Evolutionary conservation across 2,797 vertebrate genomes (phyloP), one percentile per base, ranked within the genome.

Genomic region (Rhabdomys pumilio): DNA sequence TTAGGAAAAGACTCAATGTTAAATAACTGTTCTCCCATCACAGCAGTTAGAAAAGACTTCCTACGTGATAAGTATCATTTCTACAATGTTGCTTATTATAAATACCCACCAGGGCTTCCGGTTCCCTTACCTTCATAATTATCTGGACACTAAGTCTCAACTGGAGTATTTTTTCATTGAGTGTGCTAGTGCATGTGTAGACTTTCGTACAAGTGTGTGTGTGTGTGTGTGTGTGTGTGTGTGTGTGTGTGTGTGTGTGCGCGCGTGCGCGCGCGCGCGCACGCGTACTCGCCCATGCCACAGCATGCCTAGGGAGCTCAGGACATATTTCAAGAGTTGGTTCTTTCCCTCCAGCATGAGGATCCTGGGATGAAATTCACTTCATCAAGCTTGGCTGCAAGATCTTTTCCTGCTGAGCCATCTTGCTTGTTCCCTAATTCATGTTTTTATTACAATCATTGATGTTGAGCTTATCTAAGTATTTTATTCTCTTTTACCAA

Each of bases 11-110:
- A 75, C 22, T 90, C n/a, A 86, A 26, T 77, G 88, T 57, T 91
- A 61, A 95, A 94, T 88, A 95, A 90, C 76, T 76, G 26, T 80
- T 90, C 53, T 92, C n/a, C 44, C 83, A 72, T 82, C 65, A 41
- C 84, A 92, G 47, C 38, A 53, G 50, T 87, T 82, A 82, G 57
- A 85, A n/a, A 83, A 85, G 38, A 29, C 61, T 95, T 89, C 34
- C 95, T 83, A 91, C 7, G 59, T n/a, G 34, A 8, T 38, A 72
- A 72, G 96, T 59, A 91, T 75, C 20, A 75, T 93, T 92, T 95
- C 82, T 85, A 80, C 90, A 96, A 83, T 92, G 63, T 59, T 73
- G 59, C 41, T 87, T 96, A 96, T 96, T 87, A 93, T 87, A 96
- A 96, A 81, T 94, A 81, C 77, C 73, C 34, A 72, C 96, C 22